A percentile compares a stretch with the other conserved stretches of the same genome.
phyloP scores from a whole-genome alignment of 2,888 invertebrate genomes.

The Campaea margaritaria region DNA sequence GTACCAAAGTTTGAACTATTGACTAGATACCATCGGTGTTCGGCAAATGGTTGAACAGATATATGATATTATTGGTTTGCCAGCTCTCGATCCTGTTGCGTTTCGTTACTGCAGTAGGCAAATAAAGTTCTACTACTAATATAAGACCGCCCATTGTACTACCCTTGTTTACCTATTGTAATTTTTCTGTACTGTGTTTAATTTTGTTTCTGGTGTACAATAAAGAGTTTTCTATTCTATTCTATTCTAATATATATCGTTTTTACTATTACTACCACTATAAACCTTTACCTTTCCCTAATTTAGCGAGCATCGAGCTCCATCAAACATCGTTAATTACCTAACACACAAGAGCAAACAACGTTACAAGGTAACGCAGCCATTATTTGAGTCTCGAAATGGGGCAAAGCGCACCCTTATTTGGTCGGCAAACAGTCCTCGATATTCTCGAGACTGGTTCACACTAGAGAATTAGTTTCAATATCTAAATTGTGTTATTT shows the following conservation, averaged over 20 bases:
- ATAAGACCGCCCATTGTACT: too few relatives aligned
- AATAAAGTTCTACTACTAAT: too few relatives aligned
- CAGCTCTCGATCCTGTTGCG: slow-evolving; percentile 25
- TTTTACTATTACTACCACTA: too few relatives aligned
- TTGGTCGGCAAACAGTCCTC: slow-evolving; percentile 61
- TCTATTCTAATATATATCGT: too few relatives aligned
- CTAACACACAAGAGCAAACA: slow-evolving; percentile 41
- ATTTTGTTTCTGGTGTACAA: too few relatives aligned
- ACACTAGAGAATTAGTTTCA: slow-evolving; percentile 1
- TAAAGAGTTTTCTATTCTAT: too few relatives aligned
- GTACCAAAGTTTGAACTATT: slow-evolving; percentile 44
- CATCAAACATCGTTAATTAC: slow-evolving; percentile 40
- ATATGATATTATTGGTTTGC: slow-evolving; percentile 42
- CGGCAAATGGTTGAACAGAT: slow-evolving; percentile 37
- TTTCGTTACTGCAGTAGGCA: background rate
- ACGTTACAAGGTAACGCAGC: slow-evolving; percentile 33
- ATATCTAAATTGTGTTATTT: too few relatives aligned
- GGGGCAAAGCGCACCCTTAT: slow-evolving; percentile 67
- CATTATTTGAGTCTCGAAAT: slow-evolving; percentile 60
- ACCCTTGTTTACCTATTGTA: too few relatives aligned
- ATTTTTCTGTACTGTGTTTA: too few relatives aligned
- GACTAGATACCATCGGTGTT: slow-evolving; percentile 44
- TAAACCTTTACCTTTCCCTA: background rate
- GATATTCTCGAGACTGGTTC: slow-evolving; percentile 15
- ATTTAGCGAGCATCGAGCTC: slow-evolving; percentile 2